Evolutionary conservation across 2,888 invertebrate species (phyloP), one percentile per base, ranked within the genome.

Genomic region (Ariolimax columbianus): DNA sequence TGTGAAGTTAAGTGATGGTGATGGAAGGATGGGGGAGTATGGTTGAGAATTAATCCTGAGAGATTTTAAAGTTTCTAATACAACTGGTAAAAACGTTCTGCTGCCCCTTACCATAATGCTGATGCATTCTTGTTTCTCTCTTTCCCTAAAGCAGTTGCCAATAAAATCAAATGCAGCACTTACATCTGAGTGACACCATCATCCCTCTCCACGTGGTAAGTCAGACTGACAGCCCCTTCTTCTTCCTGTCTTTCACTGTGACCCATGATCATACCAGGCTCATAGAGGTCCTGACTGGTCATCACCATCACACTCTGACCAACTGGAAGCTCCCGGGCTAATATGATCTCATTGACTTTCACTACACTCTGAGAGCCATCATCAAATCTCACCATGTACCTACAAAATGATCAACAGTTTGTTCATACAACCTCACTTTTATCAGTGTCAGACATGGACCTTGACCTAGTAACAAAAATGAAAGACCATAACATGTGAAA

Each of bases 281-380:
- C 91, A 89, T 90, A 91, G 43, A 88, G 88, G 11, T 88, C 86
- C 4, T 89, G 89, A 17, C 89, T 86, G 0, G 87, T 86, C 63
- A 88, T 85, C 0, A 92, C 92, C 89, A 92, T 89, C 11, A 92
- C 92, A 83, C 91, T 90, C 88, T 91, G 92, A 2, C 92, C 92
- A 11, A 90, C 86, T 11, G 91, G 90, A 14, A 92, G 84, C 36
- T 89, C 85, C 38, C 89, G 88, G 7, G 90, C 89, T 86, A 91
- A 68, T 14, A 92, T 84, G n/a, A 92, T 86, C 47, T 91, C 90
- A 23, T 72, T 30, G 0, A 86, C 82, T 80, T 89, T 90, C 36
- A 91, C 90, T 17, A 83, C 77, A 82, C 88, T 82, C 33, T 88
- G 83, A 81, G 91, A 89, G 36, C 92, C 92, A 88, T 92, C 92